These are phyloP conservation scores for Catharus minimus DNA, from an alignment of 2,113 vertebrate species.

Conservation along the genomic window DNA sequence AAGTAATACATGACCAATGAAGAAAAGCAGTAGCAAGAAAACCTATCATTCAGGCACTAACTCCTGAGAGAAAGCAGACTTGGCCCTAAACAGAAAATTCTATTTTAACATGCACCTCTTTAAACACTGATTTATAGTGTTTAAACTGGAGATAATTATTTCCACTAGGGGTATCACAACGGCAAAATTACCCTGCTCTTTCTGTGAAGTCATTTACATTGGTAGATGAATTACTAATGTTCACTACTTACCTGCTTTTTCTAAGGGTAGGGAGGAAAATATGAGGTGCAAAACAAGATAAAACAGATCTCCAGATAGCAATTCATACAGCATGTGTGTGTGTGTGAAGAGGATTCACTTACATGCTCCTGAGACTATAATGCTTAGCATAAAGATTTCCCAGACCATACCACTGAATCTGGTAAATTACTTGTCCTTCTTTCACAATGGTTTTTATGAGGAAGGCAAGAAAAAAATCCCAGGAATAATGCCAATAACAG, in stretches of 20 bases:
- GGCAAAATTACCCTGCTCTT: background rate
- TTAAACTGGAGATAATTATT: constrained; percentile 41
- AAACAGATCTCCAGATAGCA: background rate
- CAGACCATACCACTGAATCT: background rate
- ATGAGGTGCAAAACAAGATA: background rate
- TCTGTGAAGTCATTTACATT: background rate
- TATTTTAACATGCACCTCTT: constrained; percentile 2
- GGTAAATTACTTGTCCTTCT: constrained; percentile 6
- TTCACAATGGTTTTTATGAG: background rate
- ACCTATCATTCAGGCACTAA: background rate
- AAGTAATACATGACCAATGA: constrained; percentile 20
- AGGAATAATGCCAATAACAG: background rate
- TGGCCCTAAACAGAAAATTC: background rate
- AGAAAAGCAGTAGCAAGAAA: constrained; percentile 52
- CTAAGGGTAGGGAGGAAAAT: background rate
- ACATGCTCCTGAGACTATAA: background rate
- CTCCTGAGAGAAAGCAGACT: constrained; percentile 37
- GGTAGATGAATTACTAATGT: background rate
- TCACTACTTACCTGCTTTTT: background rate
- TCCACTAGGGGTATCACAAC: constrained; percentile 20
- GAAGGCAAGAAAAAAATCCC: background rate
- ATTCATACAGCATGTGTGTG: background rate
- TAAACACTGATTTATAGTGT: constrained; percentile 42
- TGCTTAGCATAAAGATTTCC: background rate
- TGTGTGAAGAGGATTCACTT: background rate